A percentile compares a stretch with the other conserved stretches of the same genome.
phyloP scores from a whole-genome alignment of 1,140 invertebrate genomes.

The Drosophila littoralis region DNA sequence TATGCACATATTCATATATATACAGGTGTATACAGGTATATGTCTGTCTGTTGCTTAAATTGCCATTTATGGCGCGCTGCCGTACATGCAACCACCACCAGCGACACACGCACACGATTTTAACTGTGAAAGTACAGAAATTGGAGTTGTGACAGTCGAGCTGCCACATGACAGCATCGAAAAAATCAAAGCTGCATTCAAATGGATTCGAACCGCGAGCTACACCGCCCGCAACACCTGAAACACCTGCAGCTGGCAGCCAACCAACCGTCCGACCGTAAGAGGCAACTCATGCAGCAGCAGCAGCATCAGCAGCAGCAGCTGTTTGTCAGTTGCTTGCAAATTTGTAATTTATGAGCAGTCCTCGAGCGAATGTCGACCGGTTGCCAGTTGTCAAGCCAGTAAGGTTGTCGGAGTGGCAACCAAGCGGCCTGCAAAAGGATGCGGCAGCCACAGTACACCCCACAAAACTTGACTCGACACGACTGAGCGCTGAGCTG shows the following conservation, averaged over 20 bases:
- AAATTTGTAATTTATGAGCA: conserved; percentile 49
- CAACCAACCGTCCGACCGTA: conserved; percentile 6
- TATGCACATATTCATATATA: background rate
- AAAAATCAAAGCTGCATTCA: conserved; percentile 43
- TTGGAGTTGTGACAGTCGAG: conserved; percentile 36
- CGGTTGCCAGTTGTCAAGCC: conserved; percentile 10
- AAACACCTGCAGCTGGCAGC: conserved; percentile 12
- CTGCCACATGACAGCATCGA: conserved; percentile 28
- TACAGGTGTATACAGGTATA: conserved; percentile 30
- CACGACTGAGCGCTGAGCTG: conserved; percentile 38
- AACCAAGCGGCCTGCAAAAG: background rate
- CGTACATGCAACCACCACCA: conserved; percentile 11
- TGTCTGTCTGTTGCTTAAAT: conserved; percentile 47
- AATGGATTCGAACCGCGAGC: conserved; percentile 5
- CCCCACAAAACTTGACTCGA: conserved; percentile 29
- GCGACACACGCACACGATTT: conserved; percentile 26
- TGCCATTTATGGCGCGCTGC: conserved; percentile 60
- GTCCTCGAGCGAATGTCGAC: conserved; percentile 37
- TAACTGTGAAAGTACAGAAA: conserved; percentile 50
- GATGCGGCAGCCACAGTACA: too few species aligned
- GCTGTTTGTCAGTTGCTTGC: conserved; percentile 25
- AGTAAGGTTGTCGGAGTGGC: background rate
- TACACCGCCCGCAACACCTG: background rate
- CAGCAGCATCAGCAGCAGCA: background rate
- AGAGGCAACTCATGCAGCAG: conserved; percentile 4